Conservation (phyloP, 2,888 invertebrate species). For the Ophion ellenae region DNA sequence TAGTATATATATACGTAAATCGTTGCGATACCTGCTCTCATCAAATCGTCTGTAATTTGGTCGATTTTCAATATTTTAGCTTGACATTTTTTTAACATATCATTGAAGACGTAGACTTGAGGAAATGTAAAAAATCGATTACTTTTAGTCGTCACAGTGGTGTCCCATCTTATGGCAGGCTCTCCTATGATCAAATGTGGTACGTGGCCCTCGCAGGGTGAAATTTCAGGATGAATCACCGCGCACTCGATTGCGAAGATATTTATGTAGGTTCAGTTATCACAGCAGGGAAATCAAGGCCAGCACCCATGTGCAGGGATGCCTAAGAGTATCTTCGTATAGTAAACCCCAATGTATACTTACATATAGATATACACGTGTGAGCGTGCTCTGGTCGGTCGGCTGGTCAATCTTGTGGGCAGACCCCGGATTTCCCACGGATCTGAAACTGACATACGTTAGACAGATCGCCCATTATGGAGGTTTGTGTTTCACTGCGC, state of each 20-base stretch:
- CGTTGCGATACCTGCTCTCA: no score
- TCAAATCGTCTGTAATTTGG: no score
- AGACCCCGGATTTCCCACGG: slow-evolving; percentile 74
- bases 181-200: neutral
- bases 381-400: slow-evolving; percentile 34
- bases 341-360: slow-evolving; percentile 5
- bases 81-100: no score
- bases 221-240: slow-evolving; percentile 33
- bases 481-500: slow-evolving; percentile 77
- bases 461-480: slow-evolving; percentile 82
- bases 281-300: slow-evolving; percentile 21
- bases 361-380: neutral
- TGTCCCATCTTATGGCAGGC: neutral
- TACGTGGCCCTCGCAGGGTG: slow-evolving; percentile 1
- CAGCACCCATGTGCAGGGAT: slow-evolving; percentile 8
- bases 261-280: slow-evolving; percentile 53
- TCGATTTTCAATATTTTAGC: no score
- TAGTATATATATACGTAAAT: no score
- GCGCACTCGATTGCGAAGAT: slow-evolving; percentile 32
- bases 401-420: slow-evolving; percentile 63
- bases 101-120: no score
- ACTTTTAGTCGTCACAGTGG: no score
- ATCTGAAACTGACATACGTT: slow-evolving; percentile 81
- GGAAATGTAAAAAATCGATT: no score
- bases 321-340: slow-evolving; percentile 4